phyloP scores from a whole-genome alignment of 1,140 invertebrate genomes.

The Drosophila pachea region DNA sequence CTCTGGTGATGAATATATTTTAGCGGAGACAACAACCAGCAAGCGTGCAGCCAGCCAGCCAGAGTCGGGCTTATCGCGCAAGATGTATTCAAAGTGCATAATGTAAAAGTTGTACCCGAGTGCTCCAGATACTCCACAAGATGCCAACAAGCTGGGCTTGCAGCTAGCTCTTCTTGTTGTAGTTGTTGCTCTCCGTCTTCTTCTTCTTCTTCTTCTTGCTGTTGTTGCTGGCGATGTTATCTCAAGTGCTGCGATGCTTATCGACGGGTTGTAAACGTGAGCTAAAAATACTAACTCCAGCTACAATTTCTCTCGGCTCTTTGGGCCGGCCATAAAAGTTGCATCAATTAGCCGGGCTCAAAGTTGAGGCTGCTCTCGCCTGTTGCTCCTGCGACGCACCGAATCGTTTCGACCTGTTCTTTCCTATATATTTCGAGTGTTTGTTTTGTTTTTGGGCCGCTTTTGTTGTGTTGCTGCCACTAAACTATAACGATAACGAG shows the following conservation, averaged over 20 bases:
- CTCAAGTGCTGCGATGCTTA: slow-evolving; percentile 74
- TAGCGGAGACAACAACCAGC: slow-evolving; percentile 60
- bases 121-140: slow-evolving; percentile 65
- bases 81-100: slow-evolving; percentile 76
- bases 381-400: background rate
- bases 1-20: slow-evolving; percentile 70
- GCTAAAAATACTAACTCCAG: slow-evolving; percentile 63
- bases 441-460: slow-evolving; percentile 38
- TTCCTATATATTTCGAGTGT: slow-evolving; percentile 4
- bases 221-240: slow-evolving; percentile 54
- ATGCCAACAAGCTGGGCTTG: slow-evolving; percentile 28
- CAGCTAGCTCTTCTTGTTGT: background rate
- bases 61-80: slow-evolving; percentile 51
- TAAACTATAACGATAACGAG: slow-evolving; percentile 78
- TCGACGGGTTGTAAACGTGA: slow-evolving; percentile 68
- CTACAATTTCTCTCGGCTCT: slow-evolving; percentile 12
- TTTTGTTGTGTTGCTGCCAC: slow-evolving; percentile 74
- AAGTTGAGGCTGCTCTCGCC: slow-evolving; percentile 45
- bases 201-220: slow-evolving; percentile 25
- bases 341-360: slow-evolving; percentile 70
- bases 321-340: slow-evolving; percentile 57
- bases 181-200: slow-evolving; percentile 3
- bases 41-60: background rate
- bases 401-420: slow-evolving; percentile 12
- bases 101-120: slow-evolving; percentile 74